Evolutionary conservation across 2,797 vertebrate genomes (phyloP), one percentile per base, ranked within the genome.

Genomic region (Leptodactylus fallax): DNA sequence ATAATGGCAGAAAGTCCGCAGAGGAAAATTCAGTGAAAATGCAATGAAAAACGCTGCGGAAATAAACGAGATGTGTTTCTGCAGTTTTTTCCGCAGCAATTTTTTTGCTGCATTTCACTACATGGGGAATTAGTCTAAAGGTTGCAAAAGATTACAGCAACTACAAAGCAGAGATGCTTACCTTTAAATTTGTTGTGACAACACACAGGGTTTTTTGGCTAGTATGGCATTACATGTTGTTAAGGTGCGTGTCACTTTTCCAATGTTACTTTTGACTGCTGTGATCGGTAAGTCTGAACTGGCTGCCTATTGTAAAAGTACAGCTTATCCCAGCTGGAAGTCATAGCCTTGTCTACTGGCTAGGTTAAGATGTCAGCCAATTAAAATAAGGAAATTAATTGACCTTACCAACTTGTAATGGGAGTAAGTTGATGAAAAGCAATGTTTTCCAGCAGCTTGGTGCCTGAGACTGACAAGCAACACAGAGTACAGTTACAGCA

Each of bases 371-470:
- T 76, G 55, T 78, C 45, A 74, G 45, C 71, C 60, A 88, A 56
- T 88, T 56, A 71, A 84, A 79, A 88, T 72, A 88, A 61, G 45
- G 45, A 56, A 65, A 87, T 55, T 56, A 61, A 77, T 77, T 83
- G 69, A 61, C 71, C 25, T 82, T 12, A 56, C 79, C 23, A 61
- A n/a, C 58, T 58, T 76, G 56, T 74, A 77, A 65, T 17, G 55
- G 79, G 72, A 83, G 82, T 53, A 51, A 53, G 16, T 67, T 83
- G 25, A 87, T 83, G 80, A 82, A 83, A 81, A 83, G 58, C 56
- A 53, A 45, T 78, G 58, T 83, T 72, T 69, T 69, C 81, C 72
- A 53, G 67, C 55, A 65, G 51, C 49, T 25, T 10, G 49, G 9
- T 65, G 14, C 65, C 45, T 63, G 14, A 45, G 23, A 45, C 36